These are phyloP conservation scores for Apantesis nais DNA, from an alignment of 2,888 invertebrate species.

Conservation along the genomic window DNA sequence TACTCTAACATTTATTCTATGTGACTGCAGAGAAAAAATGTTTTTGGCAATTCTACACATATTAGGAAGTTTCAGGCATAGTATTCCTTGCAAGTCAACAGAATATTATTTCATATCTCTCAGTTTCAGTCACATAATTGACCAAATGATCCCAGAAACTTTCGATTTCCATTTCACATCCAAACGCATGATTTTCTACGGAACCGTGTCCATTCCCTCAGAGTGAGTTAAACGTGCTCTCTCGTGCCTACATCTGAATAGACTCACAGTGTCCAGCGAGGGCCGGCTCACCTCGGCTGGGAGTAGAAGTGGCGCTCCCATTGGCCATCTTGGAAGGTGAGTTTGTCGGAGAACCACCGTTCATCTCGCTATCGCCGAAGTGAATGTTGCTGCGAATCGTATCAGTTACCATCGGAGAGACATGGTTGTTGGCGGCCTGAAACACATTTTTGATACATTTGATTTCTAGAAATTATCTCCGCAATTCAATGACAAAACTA, in stretches of 20 bases:
- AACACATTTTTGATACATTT: slow-evolving; percentile 42
- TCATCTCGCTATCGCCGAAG: slow-evolving; percentile 78
- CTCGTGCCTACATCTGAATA: slow-evolving; percentile 73
- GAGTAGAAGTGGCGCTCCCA: slow-evolving; percentile 75
- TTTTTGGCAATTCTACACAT: not conserved
- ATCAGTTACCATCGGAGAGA: slow-evolving; percentile 85
- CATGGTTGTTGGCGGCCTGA: slow-evolving; percentile 76
- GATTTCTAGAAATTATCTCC: not conserved
- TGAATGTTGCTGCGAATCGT: slow-evolving; percentile 87
- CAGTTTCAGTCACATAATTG: not conserved
- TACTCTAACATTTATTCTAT: not conserved
- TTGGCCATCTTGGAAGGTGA: slow-evolving; percentile 70
- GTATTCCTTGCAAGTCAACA: not conserved
- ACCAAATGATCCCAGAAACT: not conserved
- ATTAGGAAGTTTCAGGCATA: not conserved
- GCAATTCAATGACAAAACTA: not conserved
- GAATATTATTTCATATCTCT: not conserved
- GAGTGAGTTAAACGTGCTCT: slow-evolving; percentile 63
- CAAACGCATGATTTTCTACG: slow-evolving; percentile 20
- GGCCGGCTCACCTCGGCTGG: slow-evolving; percentile 83
- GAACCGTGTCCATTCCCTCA: slow-evolving; percentile 34
- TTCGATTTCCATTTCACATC: slow-evolving; percentile 29
- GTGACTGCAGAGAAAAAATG: not conserved
- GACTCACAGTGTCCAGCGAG: slow-evolving; percentile 80
- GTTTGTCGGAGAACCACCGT: slow-evolving; percentile 68